Evolutionary conservation across 2,113 vertebrate genomes (phyloP), one percentile per base, ranked within the genome.

Genomic region (Neopipo cinnamomea): DNA sequence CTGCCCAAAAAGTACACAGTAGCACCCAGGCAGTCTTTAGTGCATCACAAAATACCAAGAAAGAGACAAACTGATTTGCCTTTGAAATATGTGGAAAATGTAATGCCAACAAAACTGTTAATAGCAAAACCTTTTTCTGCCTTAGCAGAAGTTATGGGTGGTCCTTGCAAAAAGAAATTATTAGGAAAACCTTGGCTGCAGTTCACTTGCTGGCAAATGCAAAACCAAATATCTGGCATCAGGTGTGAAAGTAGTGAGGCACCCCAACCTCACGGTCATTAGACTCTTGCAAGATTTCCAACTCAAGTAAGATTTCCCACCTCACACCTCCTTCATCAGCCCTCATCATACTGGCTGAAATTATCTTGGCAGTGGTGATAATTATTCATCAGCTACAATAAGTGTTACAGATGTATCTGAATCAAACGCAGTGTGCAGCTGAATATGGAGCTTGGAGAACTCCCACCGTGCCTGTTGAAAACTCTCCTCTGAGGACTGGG

Each of bases 301-400:
- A 81, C 80, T 67, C 92, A 37, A 95, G 84, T 96, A 96, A 95
- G 94, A 92, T 55, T 93, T 97, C 96, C 80, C 78, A 76, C 35
- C 70, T 97, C 94, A 95, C 96, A 96, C 94, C 95, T 97, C 94
- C 91, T 97, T 85, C 95, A 89, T 97, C 96, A 96, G 89, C 78
- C 86, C 47, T 88, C 93, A 77, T 97, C 91, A 65, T 59, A 12
- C 49, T 12, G 50, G 82, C 59, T 97, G 97, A 95, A 96, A 95
- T 61, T 14, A 86, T 84, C 85, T 94, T 97, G 97, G 96, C 97
- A 97, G 50, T 0, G 2, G 30, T 63, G 68, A 77, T 78, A 95
- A 91, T 85, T 93, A 92, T 91, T 96, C 93, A 86, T 79, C 75
- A 47, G 62, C 95, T 89, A 82, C 82, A 93, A 37, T 76, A 96